These are phyloP conservation scores for Nymphalis io DNA, from an alignment of 1,140 invertebrate genomes.

Conservation along the genomic window DNA sequence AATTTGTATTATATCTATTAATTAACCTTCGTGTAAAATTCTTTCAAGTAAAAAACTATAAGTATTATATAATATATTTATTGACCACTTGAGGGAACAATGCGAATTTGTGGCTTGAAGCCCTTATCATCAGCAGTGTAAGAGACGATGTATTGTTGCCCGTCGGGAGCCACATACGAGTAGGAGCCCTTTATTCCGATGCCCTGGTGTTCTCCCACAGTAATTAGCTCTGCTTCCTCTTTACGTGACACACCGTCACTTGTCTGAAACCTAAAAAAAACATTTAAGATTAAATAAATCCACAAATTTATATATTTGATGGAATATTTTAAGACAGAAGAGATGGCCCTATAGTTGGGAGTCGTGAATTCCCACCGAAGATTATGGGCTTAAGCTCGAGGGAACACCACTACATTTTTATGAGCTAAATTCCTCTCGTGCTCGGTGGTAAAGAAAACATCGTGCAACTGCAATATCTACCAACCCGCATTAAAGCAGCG, in stretches of 20 bases:
- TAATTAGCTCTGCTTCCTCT: constrained; percentile 71
- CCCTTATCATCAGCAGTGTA: constrained; percentile 82
- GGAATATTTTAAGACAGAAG: too few relatives aligned
- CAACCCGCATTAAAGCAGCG: too few relatives aligned
- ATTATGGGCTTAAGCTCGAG: too few relatives aligned
- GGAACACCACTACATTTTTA: not conserved
- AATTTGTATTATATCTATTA: too few relatives aligned
- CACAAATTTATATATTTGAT: too few relatives aligned
- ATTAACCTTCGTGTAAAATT: too few relatives aligned
- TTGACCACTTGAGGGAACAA: constrained; percentile 45
- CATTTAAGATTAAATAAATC: too few relatives aligned
- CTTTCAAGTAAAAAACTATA: not conserved
- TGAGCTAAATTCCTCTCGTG: not conserved
- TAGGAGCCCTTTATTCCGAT: constrained; percentile 83
- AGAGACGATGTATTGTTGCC: constrained; percentile 86
- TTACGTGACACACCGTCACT: constrained; percentile 75
- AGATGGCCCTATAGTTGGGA: too few relatives aligned
- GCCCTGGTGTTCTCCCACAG: constrained; percentile 83
- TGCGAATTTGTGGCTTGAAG: constrained; percentile 78
- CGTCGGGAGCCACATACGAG: constrained; percentile 84
- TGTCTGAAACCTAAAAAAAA: constrained; percentile 72
- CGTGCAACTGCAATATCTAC: too few relatives aligned
- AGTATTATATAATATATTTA: constrained; percentile 38
- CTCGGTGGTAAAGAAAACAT: too few relatives aligned
- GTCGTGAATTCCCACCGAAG: too few relatives aligned